phyloP scores from a whole-genome alignment of 2,113 vertebrate genomes.

The Gobius niger region DNA sequence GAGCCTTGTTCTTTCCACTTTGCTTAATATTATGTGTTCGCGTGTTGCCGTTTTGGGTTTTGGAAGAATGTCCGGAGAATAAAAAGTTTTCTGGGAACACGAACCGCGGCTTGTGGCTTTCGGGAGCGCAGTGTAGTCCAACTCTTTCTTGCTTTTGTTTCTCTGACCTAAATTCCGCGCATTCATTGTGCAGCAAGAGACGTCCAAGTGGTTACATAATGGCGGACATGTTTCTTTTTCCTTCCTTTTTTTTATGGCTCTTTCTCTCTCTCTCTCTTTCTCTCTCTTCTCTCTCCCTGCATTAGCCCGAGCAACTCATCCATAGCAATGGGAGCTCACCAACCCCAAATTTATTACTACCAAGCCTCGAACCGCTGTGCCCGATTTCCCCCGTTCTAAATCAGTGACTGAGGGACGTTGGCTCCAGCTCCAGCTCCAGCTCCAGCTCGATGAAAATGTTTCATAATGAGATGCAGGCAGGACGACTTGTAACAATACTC shows the following conservation, averaged over 20 bases:
- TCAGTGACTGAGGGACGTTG: too few relatives aligned
- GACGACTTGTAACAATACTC: too few relatives aligned
- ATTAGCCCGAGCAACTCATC: neutral
- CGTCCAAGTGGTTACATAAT: slow-evolving; percentile 65
- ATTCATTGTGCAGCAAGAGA: slow-evolving; percentile 58
- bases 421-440: too few relatives aligned
- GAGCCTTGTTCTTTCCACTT: slow-evolving; percentile 6
- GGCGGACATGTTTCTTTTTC: slow-evolving; percentile 40
- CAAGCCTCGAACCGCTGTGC: neutral
- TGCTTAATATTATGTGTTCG: slow-evolving; percentile 26
- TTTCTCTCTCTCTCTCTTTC: too few relatives aligned
- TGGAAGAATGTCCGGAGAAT: slow-evolving; percentile 31
- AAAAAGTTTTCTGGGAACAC: slow-evolving; percentile 58
- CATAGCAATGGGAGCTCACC: neutral
- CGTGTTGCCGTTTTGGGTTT: slow-evolving; percentile 16
- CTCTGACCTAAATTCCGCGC: slow-evolving; percentile 73
- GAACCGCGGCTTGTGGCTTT: slow-evolving; percentile 59
- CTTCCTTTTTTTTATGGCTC: neutral
- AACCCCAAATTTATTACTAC: neutral
- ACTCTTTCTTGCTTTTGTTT: slow-evolving; percentile 63
- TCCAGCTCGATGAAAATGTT: too few relatives aligned
- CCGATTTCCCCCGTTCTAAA: too few relatives aligned
- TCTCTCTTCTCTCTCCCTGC: neutral
- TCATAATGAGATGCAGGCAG: too few relatives aligned
- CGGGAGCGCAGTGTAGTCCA: slow-evolving; percentile 22